Evolutionary conservation across 2,888 invertebrate genomes (phyloP).

Genomic region (Gibbula magus): DNA sequence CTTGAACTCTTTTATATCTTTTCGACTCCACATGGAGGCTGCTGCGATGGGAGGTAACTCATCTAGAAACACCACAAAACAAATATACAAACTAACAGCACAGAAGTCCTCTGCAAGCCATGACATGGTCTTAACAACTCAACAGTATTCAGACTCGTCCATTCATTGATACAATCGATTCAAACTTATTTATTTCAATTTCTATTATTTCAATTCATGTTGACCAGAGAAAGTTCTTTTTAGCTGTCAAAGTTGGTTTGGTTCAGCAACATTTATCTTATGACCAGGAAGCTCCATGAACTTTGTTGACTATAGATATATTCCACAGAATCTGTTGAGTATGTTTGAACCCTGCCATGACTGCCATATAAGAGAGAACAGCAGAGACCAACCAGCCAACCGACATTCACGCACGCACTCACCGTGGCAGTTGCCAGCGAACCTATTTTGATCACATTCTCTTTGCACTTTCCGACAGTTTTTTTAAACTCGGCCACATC

Average conservation of each 20-base stretch:
- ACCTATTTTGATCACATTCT: conserved; percentile 92
- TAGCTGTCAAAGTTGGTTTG: no score
- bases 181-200: no score
- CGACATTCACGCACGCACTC: conserved; percentile 55
- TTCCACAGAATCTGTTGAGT: no score
- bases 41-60: conserved; percentile 73
- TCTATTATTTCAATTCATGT: no score
- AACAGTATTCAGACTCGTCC: no score
- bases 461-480: conserved; percentile 85
- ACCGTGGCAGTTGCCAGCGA: conserved; percentile 98
- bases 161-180: no score
- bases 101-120: not conserved
- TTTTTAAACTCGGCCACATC: conserved; percentile 92
- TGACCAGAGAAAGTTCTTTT: no score
- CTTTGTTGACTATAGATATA: no score
- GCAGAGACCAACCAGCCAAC: conserved; percentile 15
- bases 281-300: no score
- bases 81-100: not conserved
- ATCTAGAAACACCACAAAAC: conserved; percentile 52
- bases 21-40: conserved; percentile 97
- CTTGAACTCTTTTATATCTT: conserved; percentile 93
- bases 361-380: conserved; percentile 9
- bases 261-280: no score
- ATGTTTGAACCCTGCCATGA: no score
- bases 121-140: no score